These are phyloP conservation scores for Fragum whitleyi DNA, from an alignment of 2,888 invertebrate species.

Conservation along the genomic window DNA sequence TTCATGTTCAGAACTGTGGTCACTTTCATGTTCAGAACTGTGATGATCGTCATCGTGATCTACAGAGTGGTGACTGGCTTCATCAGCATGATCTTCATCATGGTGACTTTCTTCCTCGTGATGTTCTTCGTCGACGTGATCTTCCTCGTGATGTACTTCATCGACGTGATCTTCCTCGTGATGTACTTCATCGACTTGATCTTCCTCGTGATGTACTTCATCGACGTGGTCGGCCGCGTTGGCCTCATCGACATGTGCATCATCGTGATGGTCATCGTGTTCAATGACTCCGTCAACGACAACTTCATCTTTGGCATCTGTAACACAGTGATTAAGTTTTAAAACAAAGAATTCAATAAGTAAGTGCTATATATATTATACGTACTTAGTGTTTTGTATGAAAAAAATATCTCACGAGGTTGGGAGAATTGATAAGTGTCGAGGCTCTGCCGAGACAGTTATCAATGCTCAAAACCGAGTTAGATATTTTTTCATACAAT, in stretches of 20 bases:
- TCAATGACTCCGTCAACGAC: neutral
- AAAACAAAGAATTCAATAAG: too few relatives aligned
- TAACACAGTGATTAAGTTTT: too few relatives aligned
- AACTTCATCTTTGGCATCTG: neutral
- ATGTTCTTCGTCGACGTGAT: neutral
- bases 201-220: neutral
- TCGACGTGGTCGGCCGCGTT: neutral
- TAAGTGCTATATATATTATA: too few relatives aligned
- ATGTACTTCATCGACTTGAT: conserved; percentile 7
- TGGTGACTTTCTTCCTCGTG: neutral
- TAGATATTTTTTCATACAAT: too few relatives aligned
- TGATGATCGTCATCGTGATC: neutral
- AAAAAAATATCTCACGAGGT: too few relatives aligned
- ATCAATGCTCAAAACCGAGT: too few relatives aligned
- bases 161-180: conserved; percentile 13
- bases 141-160: neutral
- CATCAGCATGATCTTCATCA: neutral
- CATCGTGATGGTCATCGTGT: conserved; percentile 6
- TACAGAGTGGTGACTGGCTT: neutral
- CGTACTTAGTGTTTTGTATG: too few relatives aligned
- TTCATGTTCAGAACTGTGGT: neutral
- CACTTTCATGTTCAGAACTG: neutral
- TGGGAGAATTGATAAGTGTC: too few relatives aligned
- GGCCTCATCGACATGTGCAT: conserved; percentile 1
- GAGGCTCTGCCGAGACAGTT: too few relatives aligned